phyloP scores from a whole-genome alignment of 2,113 vertebrate species.

The Dasyornis broadbenti region DNA sequence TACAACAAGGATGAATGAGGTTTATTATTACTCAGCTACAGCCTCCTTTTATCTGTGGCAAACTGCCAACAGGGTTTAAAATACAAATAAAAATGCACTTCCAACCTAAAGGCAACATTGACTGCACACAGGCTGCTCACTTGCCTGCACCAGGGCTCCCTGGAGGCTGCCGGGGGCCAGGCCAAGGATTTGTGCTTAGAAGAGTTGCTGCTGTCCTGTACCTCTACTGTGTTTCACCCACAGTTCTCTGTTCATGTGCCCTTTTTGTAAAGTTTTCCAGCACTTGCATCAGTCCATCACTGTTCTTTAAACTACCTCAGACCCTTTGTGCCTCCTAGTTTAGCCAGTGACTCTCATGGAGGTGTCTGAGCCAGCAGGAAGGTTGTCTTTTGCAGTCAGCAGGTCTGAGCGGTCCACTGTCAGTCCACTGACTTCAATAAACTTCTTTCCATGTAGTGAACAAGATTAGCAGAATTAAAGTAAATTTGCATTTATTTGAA shows the following conservation, averaged over 20 bases:
- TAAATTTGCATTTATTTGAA: not conserved
- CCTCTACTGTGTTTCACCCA: not conserved
- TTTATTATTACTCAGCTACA: not conserved
- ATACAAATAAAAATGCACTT: not conserved
- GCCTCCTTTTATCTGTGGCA: not conserved
- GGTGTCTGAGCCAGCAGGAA: not conserved
- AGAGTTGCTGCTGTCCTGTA: not conserved
- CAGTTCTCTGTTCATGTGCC: not conserved
- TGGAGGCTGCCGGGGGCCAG: not conserved
- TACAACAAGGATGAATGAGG: conserved; percentile 28
- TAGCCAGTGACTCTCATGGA: not conserved
- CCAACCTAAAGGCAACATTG: not conserved
- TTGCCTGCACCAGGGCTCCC: not conserved
- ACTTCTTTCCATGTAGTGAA: not conserved
- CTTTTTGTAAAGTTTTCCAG: not conserved
- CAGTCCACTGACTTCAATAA: not conserved
- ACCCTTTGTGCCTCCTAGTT: not conserved
- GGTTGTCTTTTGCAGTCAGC: not conserved
- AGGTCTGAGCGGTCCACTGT: not conserved
- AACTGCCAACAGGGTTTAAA: not conserved
- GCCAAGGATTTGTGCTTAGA: not conserved
- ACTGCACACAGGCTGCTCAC: not conserved
- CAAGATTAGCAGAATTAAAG: not conserved
- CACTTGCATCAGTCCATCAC: not conserved
- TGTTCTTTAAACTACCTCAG: not conserved